Conservation (phyloP, 2,888 invertebrate genomes). For the Eristalis intricaria region DNA sequence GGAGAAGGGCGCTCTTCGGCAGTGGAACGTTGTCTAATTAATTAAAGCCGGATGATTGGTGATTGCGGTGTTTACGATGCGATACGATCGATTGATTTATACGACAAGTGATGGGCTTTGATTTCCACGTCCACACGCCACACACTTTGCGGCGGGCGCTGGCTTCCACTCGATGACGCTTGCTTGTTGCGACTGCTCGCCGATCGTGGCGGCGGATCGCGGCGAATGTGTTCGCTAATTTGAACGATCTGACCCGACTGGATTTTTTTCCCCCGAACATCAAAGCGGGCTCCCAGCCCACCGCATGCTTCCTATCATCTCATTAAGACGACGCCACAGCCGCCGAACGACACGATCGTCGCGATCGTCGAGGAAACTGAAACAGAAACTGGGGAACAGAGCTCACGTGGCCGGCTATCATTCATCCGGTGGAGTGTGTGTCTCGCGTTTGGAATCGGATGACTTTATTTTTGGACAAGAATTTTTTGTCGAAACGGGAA, state of each 20-base stretch:
- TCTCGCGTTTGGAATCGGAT: constrained; percentile 28
- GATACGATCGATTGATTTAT: constrained; percentile 64
- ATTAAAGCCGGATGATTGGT: constrained; percentile 53
- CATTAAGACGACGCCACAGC: constrained; percentile 1
- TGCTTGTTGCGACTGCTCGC: not conserved
- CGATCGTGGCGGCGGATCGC: not conserved
- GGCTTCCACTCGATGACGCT: not conserved
- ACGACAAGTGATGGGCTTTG: constrained; percentile 58
- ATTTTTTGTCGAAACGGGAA: constrained; percentile 21
- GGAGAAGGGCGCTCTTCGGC: constrained; percentile 2
- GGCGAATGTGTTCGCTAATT: constrained; percentile 16
- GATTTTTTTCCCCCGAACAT: not conserved
- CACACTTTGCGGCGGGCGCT: constrained; percentile 15
- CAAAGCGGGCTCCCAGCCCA: constrained; percentile 3
- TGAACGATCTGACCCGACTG: not conserved
- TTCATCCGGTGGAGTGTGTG: constrained; percentile 49
- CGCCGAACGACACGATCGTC: too few species aligned
- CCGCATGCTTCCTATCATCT: constrained; percentile 1
- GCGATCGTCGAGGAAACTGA: too few species aligned
- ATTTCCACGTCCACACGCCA: constrained; percentile 48
- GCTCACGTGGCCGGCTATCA: constrained; percentile 63
- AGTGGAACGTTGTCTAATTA: constrained; percentile 60
- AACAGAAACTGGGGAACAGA: too few species aligned
- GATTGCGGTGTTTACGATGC: constrained; percentile 57
- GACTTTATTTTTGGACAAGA: constrained; percentile 56